Conservation (phyloP, 2,113 vertebrate genomes). For the Ophiodon elongatus region DNA sequence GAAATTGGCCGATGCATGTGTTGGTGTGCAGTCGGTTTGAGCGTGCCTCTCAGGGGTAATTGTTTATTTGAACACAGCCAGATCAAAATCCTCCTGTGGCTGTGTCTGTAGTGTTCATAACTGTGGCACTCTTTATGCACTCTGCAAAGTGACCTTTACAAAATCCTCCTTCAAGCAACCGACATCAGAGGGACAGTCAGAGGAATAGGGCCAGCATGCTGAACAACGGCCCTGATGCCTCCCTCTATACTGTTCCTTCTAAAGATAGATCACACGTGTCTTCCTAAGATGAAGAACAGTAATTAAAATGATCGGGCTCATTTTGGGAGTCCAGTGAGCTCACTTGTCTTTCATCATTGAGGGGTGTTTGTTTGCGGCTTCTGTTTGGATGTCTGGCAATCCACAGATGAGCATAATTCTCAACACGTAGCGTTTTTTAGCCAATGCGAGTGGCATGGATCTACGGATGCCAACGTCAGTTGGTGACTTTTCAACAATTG, state of each 20-base stretch:
- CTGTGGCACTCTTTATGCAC: slow-evolving; percentile 19
- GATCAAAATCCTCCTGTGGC: slow-evolving; percentile 22
- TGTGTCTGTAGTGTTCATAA: background rate
- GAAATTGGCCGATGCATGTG: background rate
- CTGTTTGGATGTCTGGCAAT: background rate
- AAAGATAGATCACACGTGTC: slow-evolving; percentile 28
- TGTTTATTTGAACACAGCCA: slow-evolving; percentile 23
- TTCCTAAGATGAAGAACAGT: slow-evolving; percentile 20
- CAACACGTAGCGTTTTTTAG: background rate
- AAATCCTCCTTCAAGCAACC: slow-evolving; percentile 33
- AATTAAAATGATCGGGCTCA: slow-evolving; percentile 11
- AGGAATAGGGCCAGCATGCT: slow-evolving; percentile 4
- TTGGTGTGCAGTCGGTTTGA: background rate
- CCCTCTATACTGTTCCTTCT: slow-evolving; percentile 8
- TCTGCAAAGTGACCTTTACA: slow-evolving; percentile 57
- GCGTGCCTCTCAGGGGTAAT: slow-evolving; percentile 2
- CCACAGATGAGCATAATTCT: background rate
- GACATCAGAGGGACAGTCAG: slow-evolving; percentile 12
- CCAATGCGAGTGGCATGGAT: background rate
- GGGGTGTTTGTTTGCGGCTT: background rate
- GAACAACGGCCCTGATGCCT: slow-evolving; percentile 24
- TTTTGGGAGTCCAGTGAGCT: slow-evolving; percentile 13
- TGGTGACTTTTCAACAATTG: background rate
- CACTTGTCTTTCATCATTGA: slow-evolving; percentile 17
- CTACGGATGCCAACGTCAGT: background rate